These are phyloP conservation scores for Polymixis lichenea DNA, from an alignment of 2,888 invertebrate species.

Conservation along the genomic window DNA sequence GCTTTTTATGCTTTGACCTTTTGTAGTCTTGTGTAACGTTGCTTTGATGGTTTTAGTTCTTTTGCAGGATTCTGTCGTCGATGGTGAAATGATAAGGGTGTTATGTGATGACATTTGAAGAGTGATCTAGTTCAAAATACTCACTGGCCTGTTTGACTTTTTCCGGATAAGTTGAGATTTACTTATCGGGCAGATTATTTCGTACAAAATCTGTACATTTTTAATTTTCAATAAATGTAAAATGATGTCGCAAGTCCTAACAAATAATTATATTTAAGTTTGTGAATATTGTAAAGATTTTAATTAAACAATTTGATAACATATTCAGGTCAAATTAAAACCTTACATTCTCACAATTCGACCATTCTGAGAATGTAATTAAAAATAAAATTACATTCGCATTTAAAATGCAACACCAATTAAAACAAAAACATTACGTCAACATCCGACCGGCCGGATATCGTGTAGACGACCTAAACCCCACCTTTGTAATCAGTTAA, in stretches of 20 bases:
- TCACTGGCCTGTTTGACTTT: neutral
- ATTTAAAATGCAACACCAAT: slow-evolving; percentile 40
- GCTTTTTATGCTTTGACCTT: slow-evolving; percentile 64
- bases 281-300: neutral
- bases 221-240: neutral
- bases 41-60: slow-evolving; percentile 42
- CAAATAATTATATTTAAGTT: neutral
- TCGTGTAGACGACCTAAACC: slow-evolving; percentile 53
- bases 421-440: slow-evolving; percentile 41
- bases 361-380: slow-evolving; percentile 12
- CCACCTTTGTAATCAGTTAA: slow-evolving; percentile 68
- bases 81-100: slow-evolving; percentile 16
- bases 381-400: slow-evolving; percentile 24
- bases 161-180: no score
- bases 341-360: slow-evolving; percentile 20
- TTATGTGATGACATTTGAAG: slow-evolving; percentile 36
- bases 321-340: slow-evolving; percentile 30
- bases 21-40: slow-evolving; percentile 55
- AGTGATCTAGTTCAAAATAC: slow-evolving; percentile 10
- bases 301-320: neutral
- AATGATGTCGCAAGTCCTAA: no score
- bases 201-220: neutral
- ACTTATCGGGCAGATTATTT: neutral
- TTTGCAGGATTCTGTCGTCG: slow-evolving; percentile 20
- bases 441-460: slow-evolving; percentile 52